Percentiles rank a stretch among this genome's conserved stretches.
phyloP scores from a whole-genome alignment of 1,140 invertebrate species.

The Lanistes nyassanus region DNA sequence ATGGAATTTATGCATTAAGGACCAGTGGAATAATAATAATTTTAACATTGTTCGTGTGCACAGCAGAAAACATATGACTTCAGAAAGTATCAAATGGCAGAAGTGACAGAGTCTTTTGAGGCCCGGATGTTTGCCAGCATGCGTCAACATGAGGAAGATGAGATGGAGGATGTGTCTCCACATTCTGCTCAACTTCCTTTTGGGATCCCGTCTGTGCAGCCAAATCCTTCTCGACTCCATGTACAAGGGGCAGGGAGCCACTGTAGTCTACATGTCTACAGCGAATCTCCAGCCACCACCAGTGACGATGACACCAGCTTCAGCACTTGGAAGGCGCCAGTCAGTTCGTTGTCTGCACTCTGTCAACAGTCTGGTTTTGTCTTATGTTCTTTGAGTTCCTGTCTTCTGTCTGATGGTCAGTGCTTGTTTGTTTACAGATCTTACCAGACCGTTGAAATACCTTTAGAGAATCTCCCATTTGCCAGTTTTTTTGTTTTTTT shows the following conservation, averaged over 20 bases:
- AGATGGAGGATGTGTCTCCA: conserved; percentile 37
- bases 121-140: conserved; percentile 55
- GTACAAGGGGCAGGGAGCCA: conserved; percentile 8
- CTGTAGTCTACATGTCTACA: conserved; percentile 35
- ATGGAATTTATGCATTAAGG: too few relatives aligned
- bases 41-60: neutral
- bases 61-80: conserved; percentile 50
- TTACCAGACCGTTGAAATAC: too few relatives aligned
- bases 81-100: conserved; percentile 54
- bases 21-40: too few relatives aligned
- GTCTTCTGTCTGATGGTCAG: too few relatives aligned
- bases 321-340: conserved; percentile 56
- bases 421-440: too few relatives aligned
- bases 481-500: too few relatives aligned
- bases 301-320: conserved; percentile 57
- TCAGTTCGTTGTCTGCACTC: too few relatives aligned
- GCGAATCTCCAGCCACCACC: conserved; percentile 49
- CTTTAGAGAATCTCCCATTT: too few relatives aligned
- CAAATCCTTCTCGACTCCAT: conserved; percentile 9
- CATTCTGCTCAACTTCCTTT: neutral
- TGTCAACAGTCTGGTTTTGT: too few relatives aligned
- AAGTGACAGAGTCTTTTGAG: conserved; percentile 59
- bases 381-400: too few relatives aligned
- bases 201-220: neutral
- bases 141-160: conserved; percentile 50